A percentile compares a stretch with the other conserved stretches of the same genome.
phyloP scores from a whole-genome alignment of 2,797 vertebrate genomes.

The Neoniphon sammara region DNA sequence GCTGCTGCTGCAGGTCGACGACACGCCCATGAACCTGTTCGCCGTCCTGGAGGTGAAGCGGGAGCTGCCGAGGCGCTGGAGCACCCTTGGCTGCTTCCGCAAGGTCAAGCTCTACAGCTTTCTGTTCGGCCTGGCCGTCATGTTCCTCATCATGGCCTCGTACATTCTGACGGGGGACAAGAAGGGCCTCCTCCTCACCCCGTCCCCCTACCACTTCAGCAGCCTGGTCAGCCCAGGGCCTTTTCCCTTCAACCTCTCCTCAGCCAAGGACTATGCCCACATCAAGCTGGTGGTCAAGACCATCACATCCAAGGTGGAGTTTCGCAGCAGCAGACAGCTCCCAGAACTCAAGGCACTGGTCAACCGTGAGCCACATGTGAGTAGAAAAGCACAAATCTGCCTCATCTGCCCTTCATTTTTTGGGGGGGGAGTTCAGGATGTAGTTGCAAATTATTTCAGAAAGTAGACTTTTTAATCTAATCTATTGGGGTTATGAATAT shows the following conservation, averaged over 20 bases:
- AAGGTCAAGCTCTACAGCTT: conserved; percentile 89
- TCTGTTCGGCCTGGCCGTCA: conserved; percentile 86
- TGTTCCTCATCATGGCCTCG: conserved; percentile 91
- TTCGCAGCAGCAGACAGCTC: conserved; percentile 80
- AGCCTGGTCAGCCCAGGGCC: conserved; percentile 83
- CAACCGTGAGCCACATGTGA: conserved; percentile 90
- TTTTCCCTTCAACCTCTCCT: conserved; percentile 85
- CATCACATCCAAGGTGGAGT: conserved; percentile 87
- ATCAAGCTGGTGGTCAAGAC: conserved; percentile 86
- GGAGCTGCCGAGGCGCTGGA: conserved; percentile 79
- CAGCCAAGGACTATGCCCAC: conserved; percentile 85
- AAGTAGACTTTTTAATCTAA: conserved; percentile 1
- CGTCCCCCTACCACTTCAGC: conserved; percentile 88
- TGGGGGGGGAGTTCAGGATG: not conserved
- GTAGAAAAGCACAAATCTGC: conserved; percentile 53
- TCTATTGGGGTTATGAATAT: conserved; percentile 16
- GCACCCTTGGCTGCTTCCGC: conserved; percentile 77
- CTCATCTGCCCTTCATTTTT: not conserved
- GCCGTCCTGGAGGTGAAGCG: conserved; percentile 88
- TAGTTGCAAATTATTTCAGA: not conserved
- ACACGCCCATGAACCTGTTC: conserved; percentile 87
- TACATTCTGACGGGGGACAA: conserved; percentile 91
- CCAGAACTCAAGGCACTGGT: conserved; percentile 86
- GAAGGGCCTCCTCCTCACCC: conserved; percentile 86
- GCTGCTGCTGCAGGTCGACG: conserved; percentile 80